Evolutionary conservation across 2,888 invertebrate genomes (phyloP).

Genomic region (Ennomos fuscantarius): DNA sequence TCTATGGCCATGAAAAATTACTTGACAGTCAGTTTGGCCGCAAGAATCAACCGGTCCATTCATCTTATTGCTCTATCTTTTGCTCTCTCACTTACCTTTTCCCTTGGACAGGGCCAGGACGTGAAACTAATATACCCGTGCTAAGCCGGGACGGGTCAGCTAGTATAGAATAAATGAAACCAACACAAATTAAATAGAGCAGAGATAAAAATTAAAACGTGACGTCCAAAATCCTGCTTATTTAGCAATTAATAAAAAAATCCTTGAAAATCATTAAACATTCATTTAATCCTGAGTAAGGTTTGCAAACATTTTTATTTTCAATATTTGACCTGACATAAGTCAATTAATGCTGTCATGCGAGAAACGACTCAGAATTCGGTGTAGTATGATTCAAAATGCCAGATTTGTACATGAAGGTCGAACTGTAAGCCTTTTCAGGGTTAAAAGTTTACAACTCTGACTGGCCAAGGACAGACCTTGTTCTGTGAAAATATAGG

Average conservation of each 20-base stretch:
- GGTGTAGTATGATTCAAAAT: conserved; percentile 11
- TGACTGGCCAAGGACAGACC: conserved; percentile 34
- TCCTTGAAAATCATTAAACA: conserved; percentile 48
- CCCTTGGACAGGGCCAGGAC: too few species aligned
- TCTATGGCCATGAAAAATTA: too few species aligned
- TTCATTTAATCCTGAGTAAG: conserved; percentile 46
- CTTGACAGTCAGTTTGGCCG: too few species aligned
- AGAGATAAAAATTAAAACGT: neutral
- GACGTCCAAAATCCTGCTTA: neutral
- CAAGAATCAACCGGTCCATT: too few species aligned
- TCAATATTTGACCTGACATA: conserved; percentile 45
- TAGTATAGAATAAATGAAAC: neutral
- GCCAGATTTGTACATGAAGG: conserved; percentile 10
- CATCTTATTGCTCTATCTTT: too few species aligned
- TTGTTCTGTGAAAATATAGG: conserved; percentile 22
- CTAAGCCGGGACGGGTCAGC: too few species aligned
- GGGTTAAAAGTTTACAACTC: conserved; percentile 35
- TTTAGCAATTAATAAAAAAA: conserved; percentile 29
- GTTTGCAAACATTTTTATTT: conserved; percentile 51
- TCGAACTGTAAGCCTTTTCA: conserved; percentile 35
- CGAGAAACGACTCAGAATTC: conserved; percentile 1
- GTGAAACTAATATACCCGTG: too few species aligned
- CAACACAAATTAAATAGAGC: neutral
- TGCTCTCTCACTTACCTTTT: too few species aligned
- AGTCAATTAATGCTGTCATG: conserved; percentile 5